A percentile compares a stretch with the other conserved stretches of the same genome.
Conservation (phyloP, 2,797 vertebrate genomes). For the Molossus molossus region DNA sequence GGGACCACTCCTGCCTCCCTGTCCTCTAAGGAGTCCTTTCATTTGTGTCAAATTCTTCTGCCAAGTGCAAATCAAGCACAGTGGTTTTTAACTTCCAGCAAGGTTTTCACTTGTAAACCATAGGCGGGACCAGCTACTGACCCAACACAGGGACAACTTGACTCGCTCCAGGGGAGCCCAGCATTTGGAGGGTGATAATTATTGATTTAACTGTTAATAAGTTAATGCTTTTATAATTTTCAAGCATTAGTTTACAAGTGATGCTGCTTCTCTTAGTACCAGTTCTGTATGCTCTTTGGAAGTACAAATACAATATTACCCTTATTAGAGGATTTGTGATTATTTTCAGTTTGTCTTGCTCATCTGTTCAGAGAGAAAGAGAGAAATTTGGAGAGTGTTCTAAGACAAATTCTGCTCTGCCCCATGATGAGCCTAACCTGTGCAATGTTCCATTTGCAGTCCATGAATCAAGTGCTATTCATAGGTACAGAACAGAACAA, state of each 20-base stretch:
- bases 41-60: neutral
- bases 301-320: neutral
- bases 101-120: neutral
- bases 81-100: neutral
- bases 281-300: slow-evolving; percentile 7
- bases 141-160: neutral
- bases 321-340: slow-evolving; percentile 44
- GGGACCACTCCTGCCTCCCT: neutral
- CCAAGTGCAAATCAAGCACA: slow-evolving; percentile 28
- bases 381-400: neutral
- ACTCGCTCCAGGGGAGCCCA: neutral
- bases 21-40: neutral
- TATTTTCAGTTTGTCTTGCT: slow-evolving; percentile 31
- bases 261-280: neutral
- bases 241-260: neutral
- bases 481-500: slow-evolving; percentile 30
- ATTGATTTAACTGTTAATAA: neutral
- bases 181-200: neutral
- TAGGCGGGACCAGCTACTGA: neutral
- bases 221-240: slow-evolving; percentile 5
- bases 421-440: neutral
- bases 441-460: neutral
- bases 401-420: neutral
- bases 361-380: neutral
- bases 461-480: slow-evolving; percentile 22